Conservation (phyloP, 2,797 vertebrate species). For the Melopsittacus undulatus region DNA sequence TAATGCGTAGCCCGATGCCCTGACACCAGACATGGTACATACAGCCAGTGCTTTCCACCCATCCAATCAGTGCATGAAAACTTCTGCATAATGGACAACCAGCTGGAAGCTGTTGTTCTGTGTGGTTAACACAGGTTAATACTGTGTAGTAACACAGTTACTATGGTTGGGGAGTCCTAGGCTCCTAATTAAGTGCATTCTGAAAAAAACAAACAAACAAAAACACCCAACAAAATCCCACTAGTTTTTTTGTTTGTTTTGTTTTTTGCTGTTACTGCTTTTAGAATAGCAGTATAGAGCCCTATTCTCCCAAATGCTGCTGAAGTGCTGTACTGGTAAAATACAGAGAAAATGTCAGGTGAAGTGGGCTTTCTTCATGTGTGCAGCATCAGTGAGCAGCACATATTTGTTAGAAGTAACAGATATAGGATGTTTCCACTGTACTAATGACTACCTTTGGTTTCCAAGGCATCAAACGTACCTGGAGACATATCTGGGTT, state of each 20-base stretch:
- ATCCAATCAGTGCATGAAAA: background rate
- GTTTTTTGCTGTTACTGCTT: background rate
- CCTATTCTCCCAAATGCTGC: background rate
- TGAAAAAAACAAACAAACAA: background rate
- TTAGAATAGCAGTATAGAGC: background rate
- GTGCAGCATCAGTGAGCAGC: background rate
- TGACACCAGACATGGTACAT: fast-evolving
- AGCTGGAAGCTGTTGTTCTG: background rate
- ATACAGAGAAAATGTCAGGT: background rate
- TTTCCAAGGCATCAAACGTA: background rate
- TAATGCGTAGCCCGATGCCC: background rate
- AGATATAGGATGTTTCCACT: background rate
- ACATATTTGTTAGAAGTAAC: background rate
- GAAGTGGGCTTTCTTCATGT: fast-evolving
- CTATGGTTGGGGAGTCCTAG: background rate
- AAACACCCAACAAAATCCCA: background rate
- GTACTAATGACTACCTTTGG: background rate
- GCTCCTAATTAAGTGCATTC: background rate
- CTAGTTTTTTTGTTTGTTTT: too few relatives aligned
- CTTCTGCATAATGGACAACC: background rate
- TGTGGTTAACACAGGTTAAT: too few relatives aligned
- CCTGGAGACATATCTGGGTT: background rate
- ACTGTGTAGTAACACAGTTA: too few relatives aligned
- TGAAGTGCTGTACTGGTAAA: background rate
- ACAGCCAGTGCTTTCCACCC: background rate